Conservation (phyloP, 2,113 vertebrate genomes). For the Alligator mississippiensis region DNA sequence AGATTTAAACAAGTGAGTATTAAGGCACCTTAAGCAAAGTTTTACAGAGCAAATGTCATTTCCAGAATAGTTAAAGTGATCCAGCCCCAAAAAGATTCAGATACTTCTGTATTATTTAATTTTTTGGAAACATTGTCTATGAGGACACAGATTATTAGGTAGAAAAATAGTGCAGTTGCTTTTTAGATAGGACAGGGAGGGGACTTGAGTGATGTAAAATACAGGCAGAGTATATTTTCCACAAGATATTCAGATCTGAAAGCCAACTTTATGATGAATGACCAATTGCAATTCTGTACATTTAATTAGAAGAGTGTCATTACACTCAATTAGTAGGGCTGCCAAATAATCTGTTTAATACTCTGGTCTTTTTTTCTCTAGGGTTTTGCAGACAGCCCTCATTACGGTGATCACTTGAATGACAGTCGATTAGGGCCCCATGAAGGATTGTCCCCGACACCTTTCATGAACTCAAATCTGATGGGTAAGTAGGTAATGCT, state of each 20-base stretch:
- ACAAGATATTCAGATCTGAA: slow-evolving; percentile 48
- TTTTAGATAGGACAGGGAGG: not conserved
- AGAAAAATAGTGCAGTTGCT: not conserved
- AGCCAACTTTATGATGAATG: slow-evolving; percentile 76
- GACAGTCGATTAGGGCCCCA: slow-evolving; percentile 98
- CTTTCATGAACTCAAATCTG: slow-evolving; percentile 98
- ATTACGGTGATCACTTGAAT: slow-evolving; percentile 98
- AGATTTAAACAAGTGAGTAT: not conserved
- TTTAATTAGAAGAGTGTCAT: slow-evolving; percentile 86
- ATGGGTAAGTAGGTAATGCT: slow-evolving; percentile 97
- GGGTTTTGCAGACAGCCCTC: slow-evolving; percentile 98
- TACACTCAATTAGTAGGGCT: slow-evolving; percentile 86
- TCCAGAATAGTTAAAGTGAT: not conserved
- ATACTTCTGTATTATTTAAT: not conserved
- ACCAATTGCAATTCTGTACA: slow-evolving; percentile 76
- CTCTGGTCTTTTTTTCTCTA: slow-evolving; percentile 89
- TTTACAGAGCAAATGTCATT: slow-evolving; percentile 9
- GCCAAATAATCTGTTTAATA: slow-evolving; percentile 90
- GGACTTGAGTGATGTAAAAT: slow-evolving; percentile 40
- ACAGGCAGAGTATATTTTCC: slow-evolving; percentile 33
- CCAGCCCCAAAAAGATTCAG: slow-evolving; percentile 3
- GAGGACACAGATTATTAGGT: not conserved
- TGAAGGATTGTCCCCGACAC: slow-evolving; percentile 98
- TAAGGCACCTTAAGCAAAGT: not conserved
- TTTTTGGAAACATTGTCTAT: not conserved